These are phyloP conservation scores for Leptocoma aspasia DNA, from an alignment of 2,113 vertebrate genomes.

Conservation along the genomic window DNA sequence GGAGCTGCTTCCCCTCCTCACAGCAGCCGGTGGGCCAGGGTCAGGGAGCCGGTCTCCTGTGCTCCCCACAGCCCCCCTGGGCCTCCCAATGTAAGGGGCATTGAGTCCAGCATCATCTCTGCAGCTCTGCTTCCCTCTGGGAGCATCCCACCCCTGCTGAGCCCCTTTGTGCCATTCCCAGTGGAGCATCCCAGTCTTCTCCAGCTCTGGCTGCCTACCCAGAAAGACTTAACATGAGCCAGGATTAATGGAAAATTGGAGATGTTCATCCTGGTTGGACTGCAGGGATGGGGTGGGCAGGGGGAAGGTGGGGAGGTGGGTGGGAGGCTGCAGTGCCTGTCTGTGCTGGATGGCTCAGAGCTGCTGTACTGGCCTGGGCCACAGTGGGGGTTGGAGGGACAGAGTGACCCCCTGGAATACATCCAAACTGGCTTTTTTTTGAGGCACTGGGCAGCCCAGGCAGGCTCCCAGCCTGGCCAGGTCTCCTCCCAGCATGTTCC, in stretches of 20 bases:
- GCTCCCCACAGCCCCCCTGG: not conserved
- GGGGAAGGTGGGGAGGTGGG: not conserved
- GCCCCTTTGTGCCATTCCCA: not conserved
- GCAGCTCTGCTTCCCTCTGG: not conserved
- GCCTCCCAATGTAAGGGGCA: accelerated
- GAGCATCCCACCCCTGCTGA: not conserved
- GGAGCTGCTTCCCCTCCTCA: not conserved
- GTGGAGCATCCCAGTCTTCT: not conserved
- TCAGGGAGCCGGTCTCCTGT: accelerated
- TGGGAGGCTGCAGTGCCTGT: accelerated
- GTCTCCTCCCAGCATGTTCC: not conserved
- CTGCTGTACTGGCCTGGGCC: accelerated
- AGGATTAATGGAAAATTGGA: not conserved
- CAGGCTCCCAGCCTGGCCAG: not conserved
- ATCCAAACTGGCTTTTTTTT: not conserved
- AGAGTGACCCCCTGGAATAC: not conserved
- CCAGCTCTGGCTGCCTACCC: not conserved
- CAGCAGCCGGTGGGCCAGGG: accelerated
- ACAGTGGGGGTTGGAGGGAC: accelerated
- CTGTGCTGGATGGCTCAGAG: not conserved
- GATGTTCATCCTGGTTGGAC: not conserved
- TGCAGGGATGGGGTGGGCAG: not conserved
- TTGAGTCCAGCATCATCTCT: not conserved
- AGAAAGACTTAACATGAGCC: not conserved
- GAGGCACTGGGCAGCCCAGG: not conserved